Conservation (phyloP, 2,113 vertebrate genomes). For the Hemichromis elongatus region DNA sequence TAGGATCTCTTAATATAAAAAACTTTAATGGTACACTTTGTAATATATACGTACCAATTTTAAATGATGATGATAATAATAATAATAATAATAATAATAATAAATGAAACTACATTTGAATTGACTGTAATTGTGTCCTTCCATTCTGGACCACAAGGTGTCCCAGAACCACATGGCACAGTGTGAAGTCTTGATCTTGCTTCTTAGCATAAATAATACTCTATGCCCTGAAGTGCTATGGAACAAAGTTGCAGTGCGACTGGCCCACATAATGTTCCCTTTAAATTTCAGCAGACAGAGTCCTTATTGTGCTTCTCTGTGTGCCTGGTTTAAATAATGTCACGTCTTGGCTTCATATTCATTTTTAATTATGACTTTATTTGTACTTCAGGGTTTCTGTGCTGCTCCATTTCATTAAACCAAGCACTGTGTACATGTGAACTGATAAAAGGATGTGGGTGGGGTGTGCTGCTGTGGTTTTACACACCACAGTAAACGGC, state of each 20-base stretch:
- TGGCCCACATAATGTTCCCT: constrained; percentile 10
- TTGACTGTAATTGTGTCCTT: not conserved
- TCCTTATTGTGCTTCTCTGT: constrained; percentile 16
- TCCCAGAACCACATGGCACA: not conserved
- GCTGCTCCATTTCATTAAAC: not conserved
- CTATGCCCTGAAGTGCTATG: constrained; percentile 3
- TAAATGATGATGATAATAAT: not conserved
- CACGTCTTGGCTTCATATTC: not conserved
- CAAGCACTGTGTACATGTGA: not conserved
- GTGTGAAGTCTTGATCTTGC: not conserved
- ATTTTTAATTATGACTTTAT: not conserved
- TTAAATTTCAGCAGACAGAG: constrained; percentile 31
- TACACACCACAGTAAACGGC: not conserved
- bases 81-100: not conserved
- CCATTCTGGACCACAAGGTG: constrained; percentile 38
- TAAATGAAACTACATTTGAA: not conserved
- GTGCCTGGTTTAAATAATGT: constrained; percentile 24
- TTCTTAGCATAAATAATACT: not conserved
- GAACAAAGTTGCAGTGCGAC: constrained; percentile 20
- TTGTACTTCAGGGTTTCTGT: not conserved
- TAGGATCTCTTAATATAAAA: not conserved
- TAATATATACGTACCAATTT: not conserved
- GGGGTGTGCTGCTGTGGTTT: not conserved
- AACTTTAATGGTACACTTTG: rapidly evolving
- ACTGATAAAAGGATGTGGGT: not conserved